Base-by-base conservation (phyloP, 2,888 invertebrate genomes). In the Helobdella robusta region DNA sequence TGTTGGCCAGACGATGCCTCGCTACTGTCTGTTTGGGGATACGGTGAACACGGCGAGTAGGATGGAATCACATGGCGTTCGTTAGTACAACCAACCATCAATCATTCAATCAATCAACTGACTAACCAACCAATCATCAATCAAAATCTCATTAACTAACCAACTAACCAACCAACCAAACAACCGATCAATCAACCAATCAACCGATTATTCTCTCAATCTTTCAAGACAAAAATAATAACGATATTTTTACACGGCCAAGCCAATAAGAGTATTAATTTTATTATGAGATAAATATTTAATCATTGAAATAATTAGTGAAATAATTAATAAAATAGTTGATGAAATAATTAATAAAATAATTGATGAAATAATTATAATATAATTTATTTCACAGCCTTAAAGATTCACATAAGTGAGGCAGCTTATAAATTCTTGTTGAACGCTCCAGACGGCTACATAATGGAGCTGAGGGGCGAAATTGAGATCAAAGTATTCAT, bases 61-160 rank as follows among this genome's bases (percentile, higher is more conserved):
- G 56, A 66, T 66, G 74, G 82, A 81, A 3, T 89, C 66, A 4
- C 58, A 61, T 34, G 66, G 66, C n/a, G 61, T 62, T n/a, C 40
- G 40, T 44, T 44, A 35, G 8, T 59, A 35, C 20, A 62, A 48
- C 2, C n/a, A n/a, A n/a, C n/a, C n/a, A n/a, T n/a, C n/a, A n/a
- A n/a, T n/a, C n/a, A n/a, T n/a, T n/a, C n/a, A n/a, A n/a, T n/a
- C n/a, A n/a, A n/a, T n/a, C n/a, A n/a, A n/a, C n/a, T n/a, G n/a
- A n/a, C n/a, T n/a, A n/a, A n/a, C n/a, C n/a, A n/a, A n/a, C n/a
- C n/a, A n/a, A n/a, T n/a, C n/a, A n/a, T n/a, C n/a, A n/a, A n/a
- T n/a, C n/a, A n/a, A n/a, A n/a, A n/a, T n/a, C n/a, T n/a, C n/a
- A n/a, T n/a, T n/a, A n/a, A n/a, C n/a, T n/a, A n/a, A n/a, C n/a